phyloP scores from a whole-genome alignment of 2,888 invertebrate genomes.

The Trichopoda pennipes region DNA sequence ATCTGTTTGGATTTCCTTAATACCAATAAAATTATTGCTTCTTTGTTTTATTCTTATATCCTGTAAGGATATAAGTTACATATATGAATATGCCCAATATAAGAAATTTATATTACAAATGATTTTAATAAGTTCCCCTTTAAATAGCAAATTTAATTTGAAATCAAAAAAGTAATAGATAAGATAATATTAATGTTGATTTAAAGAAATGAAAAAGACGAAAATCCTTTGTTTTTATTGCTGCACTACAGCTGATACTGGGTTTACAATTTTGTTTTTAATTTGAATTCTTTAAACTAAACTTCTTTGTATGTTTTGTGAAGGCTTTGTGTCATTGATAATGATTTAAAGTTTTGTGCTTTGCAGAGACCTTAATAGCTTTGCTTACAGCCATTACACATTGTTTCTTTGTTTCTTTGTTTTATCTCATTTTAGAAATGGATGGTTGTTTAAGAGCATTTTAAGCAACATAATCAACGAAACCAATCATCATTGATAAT shows the following conservation, averaged over 20 bases:
- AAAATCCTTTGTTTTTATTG: no score
- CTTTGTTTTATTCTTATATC: conserved; percentile 10
- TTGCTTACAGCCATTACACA: conserved; percentile 31
- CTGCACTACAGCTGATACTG: no score
- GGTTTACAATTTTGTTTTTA: no score
- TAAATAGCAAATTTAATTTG: no score
- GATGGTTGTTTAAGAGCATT: not conserved
- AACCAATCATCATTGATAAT: not conserved
- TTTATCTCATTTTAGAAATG: not conserved
- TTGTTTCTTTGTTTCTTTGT: not conserved
- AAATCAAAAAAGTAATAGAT: no score
- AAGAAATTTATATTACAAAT: no score
- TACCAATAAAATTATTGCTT: conserved; percentile 30
- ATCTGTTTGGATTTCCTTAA: conserved; percentile 34
- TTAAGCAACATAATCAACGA: not conserved
- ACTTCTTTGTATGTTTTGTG: no score
- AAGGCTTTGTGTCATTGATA: not conserved
- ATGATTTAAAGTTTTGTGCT: not conserved
- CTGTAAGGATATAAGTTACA: not conserved
- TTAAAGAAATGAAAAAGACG: no score
- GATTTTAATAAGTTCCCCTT: no score
- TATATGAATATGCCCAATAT: no score
- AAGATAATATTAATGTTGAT: not conserved
- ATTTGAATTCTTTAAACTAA: not conserved
- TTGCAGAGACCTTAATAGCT: not conserved